A percentile compares a stretch with the other conserved stretches of the same genome.
Evolutionary conservation across 2,113 vertebrate species (phyloP).

Genomic region (Nematolebias whitei): DNA sequence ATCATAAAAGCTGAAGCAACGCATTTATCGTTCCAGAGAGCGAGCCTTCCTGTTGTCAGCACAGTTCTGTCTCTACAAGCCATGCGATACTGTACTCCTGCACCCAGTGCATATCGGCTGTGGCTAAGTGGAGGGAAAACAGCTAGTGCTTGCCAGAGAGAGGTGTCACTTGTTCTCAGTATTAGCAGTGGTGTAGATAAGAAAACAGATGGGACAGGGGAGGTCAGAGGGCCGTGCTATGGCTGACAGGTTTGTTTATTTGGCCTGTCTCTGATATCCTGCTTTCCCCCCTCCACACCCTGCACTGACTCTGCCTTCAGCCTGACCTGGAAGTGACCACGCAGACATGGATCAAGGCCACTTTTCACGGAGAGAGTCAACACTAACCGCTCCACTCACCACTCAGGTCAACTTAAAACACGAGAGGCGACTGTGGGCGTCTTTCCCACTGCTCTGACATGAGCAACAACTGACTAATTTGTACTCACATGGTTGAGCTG

Average conservation of each 20-base stretch:
- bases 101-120: conserved; percentile 24
- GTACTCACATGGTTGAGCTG: conserved; percentile 30
- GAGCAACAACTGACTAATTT: conserved; percentile 73
- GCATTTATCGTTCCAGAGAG: conserved; percentile 20
- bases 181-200: conserved; percentile 76
- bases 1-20: neutral
- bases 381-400: conserved; percentile 63
- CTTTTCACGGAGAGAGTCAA: conserved; percentile 76
- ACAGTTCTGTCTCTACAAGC: conserved; percentile 12
- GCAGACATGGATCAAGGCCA: conserved; percentile 76
- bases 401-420: conserved; percentile 77
- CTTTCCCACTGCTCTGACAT: conserved; percentile 63
- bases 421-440: conserved; percentile 75
- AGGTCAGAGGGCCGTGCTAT: conserved; percentile 77
- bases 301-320: conserved; percentile 53
- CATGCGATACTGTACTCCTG: conserved; percentile 24
- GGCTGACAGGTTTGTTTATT: conserved; percentile 81
- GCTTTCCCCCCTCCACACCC: conserved; percentile 55
- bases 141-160: conserved; percentile 64
- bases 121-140: conserved; percentile 72
- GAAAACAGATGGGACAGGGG: conserved; percentile 78
- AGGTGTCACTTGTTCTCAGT: conserved; percentile 82
- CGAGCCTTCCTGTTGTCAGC: neutral
- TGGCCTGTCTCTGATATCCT: conserved; percentile 81
- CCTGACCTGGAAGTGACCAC: conserved; percentile 77